Conservation (phyloP, 1,140 invertebrate genomes). For the Leptinotarsa lineolata region DNA sequence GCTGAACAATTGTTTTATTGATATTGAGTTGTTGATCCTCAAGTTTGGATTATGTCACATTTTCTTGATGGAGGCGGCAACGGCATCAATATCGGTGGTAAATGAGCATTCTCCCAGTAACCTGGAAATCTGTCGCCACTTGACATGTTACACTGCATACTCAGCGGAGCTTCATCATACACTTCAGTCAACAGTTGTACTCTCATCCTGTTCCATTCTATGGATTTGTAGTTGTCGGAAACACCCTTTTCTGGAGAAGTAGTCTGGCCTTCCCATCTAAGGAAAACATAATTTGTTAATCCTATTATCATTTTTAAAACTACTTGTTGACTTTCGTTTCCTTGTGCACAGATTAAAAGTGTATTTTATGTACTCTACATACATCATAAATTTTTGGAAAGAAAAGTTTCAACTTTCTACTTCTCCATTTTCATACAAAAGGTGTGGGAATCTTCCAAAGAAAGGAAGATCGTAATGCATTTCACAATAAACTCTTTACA, state of each 20-base stretch:
- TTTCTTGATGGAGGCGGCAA: conserved; percentile 59
- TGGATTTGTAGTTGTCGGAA: conserved; percentile 78
- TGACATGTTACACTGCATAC: conserved; percentile 95
- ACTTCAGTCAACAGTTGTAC: conserved; percentile 73
- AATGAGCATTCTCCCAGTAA: conserved; percentile 67
- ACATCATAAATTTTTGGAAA: not conserved
- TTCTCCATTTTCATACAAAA: no score
- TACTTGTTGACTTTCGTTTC: no score
- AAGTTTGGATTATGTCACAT: conserved; percentile 41
- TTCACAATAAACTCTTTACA: no score
- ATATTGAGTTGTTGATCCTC: no score
- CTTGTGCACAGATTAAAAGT: no score
- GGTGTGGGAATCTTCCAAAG: no score
- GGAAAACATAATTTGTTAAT: conserved; percentile 62
- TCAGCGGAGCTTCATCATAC: conserved; percentile 84
- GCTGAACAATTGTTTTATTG: no score
- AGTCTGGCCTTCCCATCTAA: conserved; percentile 72
- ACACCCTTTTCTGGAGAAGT: conserved; percentile 62
- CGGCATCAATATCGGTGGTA: conserved; percentile 60
- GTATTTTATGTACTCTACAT: no score
- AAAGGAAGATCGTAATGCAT: no score
- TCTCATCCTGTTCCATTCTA: conserved; percentile 83
- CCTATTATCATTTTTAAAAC: conserved; percentile 62
- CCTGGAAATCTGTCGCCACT: conserved; percentile 81
- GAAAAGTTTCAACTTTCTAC: no score